A percentile compares a stretch with the other conserved stretches of the same genome.
These are phyloP conservation scores for Drosophila tropicalis DNA, from an alignment of 1,140 invertebrate genomes.

Conservation along the genomic window DNA sequence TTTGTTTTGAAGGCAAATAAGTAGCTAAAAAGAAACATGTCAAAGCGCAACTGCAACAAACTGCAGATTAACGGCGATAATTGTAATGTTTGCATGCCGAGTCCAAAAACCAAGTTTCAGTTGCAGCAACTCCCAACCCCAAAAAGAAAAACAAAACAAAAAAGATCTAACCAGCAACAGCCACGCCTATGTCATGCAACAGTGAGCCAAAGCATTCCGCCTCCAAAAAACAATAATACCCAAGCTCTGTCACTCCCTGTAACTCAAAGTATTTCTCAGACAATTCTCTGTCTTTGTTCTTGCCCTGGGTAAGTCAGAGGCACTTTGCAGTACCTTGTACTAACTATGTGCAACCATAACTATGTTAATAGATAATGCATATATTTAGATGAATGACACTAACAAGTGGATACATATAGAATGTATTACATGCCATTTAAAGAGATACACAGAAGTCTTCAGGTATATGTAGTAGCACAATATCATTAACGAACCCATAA, in stretches of 20 bases:
- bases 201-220: constrained; percentile 26
- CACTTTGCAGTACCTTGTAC: not conserved
- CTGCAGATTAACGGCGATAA: constrained; percentile 55
- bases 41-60: constrained; percentile 30
- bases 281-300: constrained; percentile 39
- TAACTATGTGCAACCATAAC: not conserved
- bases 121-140: constrained; percentile 21
- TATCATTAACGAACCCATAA: no score
- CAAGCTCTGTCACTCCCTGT: not conserved
- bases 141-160: constrained; percentile 6
- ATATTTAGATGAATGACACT: no score
- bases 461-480: no score
- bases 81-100: constrained; percentile 55
- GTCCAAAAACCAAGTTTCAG: constrained; percentile 37
- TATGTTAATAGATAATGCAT: not conserved
- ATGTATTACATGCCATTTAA: no score
- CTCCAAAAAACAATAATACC: not conserved
- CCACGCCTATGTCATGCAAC: constrained; percentile 55
- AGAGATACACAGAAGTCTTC: no score
- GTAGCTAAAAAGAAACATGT: constrained; percentile 49
- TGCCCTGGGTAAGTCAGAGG: constrained; percentile 8
- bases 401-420: no score
- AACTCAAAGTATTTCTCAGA: constrained; percentile 35
- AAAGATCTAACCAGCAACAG: not conserved
- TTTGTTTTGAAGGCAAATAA: constrained; percentile 1